Evolutionary conservation across 2,797 vertebrate species (phyloP), one percentile per base, ranked within the genome.

Genomic region (Catostomus latipinnis): DNA sequence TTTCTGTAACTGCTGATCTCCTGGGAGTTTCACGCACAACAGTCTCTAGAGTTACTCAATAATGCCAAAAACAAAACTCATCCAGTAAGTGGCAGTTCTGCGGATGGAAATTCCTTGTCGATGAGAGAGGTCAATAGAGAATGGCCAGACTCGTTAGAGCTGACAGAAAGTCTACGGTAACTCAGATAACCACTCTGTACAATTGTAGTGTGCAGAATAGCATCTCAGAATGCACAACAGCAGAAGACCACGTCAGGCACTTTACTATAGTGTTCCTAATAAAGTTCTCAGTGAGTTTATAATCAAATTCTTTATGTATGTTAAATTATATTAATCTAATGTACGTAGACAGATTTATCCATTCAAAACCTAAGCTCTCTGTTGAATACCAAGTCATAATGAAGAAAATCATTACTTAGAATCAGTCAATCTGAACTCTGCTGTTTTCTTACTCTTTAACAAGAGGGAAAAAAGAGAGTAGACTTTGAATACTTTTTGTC

Each of bases 311-410:
- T 61, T n/a, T 73, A 16, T 58, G 7, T 58, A 57, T 16, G 3
- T 34, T 69, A 12, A 69, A 69, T n/a, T 13, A 53, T 69, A 69
- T 46, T 7, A 58, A 60, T 72, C 10, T 43, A 73, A 22, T 12
- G 7, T 61, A 61, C 1, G 43, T 16, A 13, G 54, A n/a, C 13
- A 5, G 13, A 56, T 6, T 56, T 56, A 13, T 56, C 12, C 54
- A 6, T n/a, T 56, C 6, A n/a, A n/a, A 56, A 61, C 50, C 48
- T 34, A 74, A 11, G 48, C 8, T 34, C 13, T 74, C 61, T 52
- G 18, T 12, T 63, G 18, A 74, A 14, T 74, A 7, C 6, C 11
- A 1, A 62, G 12, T 50, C 48, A 73, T 22, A 34, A 63, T 63
- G 52, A 56, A 14, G 6, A 43, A 53, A 61, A 45, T 54, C 22